Base-by-base conservation (phyloP, 1,140 invertebrate species). In the Cardiocondyla obscurior region DNA sequence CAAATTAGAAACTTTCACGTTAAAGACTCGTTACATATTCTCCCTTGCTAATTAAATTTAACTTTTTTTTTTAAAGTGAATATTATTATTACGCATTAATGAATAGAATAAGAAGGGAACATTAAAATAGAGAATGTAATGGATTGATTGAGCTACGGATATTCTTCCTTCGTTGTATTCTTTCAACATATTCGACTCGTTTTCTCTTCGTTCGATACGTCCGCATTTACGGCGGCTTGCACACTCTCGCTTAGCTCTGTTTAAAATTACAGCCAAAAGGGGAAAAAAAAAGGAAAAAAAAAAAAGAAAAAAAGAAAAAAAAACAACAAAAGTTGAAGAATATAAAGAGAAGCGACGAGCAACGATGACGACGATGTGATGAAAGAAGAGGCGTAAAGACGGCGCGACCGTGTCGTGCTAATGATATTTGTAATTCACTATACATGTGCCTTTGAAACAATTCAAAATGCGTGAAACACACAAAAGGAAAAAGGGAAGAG, bases 401-500 rank as follows among this genome's bases (percentile, higher is more conserved):
- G 62, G 19, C 46, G 62, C 60, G 49, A 84, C 14, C 22, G 46
- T 28, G 83, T 65, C 53, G 55, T 42, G 39, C n/a, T 42, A 19
- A 83, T 46, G 62, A 83, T 77, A 82, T 42, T 83, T 67, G 51
- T 72, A 90, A 85, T 85, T 85, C 81, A 64, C 60, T 85, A 81
- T 81, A 86, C 53, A 92, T 89, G 92, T 93, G 92, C 92, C 92
- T 93, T 93, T 73, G 86, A 90, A 82, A 91, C 74, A 74, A 90
- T 86, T 69, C 30, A 83, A 70, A 62, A 49, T 64, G 42, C 58
- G 25, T 55, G 79, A 82, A 82, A 79, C 39, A 46, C 55, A 62
- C 39, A 83, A 36, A 58, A 65, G 30, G 36, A 79, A 82, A 10
- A 44, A 3, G 46, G 22, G 28, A 3, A 55, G 22, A 39, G 44